These are phyloP conservation scores for Bicyclus anynana DNA, from an alignment of 1,140 invertebrate species.

Conservation along the genomic window DNA sequence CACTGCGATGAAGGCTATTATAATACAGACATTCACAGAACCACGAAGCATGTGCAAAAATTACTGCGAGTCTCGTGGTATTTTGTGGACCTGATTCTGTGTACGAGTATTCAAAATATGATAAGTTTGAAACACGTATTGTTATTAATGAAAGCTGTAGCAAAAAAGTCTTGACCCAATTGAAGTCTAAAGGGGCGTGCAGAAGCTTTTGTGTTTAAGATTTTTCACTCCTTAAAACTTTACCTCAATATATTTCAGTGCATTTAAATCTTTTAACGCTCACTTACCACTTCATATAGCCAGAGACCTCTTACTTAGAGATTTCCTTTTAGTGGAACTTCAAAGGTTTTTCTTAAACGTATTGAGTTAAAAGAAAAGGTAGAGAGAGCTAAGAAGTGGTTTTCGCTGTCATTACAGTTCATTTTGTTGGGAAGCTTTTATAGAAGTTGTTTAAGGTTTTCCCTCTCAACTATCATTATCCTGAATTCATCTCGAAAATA, in stretches of 20 bases:
- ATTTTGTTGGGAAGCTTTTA: slow-evolving; percentile 57
- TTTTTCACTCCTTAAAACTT: slow-evolving; percentile 5
- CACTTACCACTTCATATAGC: slow-evolving; percentile 20
- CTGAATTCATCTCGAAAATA: slow-evolving; percentile 39
- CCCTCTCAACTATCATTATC: slow-evolving; percentile 55
- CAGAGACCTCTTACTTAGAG: slow-evolving; percentile 19
- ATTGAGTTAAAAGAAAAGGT: slow-evolving; percentile 46
- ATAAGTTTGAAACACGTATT: too few species aligned
- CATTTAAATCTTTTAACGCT: slow-evolving; percentile 14
- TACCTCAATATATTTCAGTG: slow-evolving; percentile 3
- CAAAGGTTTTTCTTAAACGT: slow-evolving; percentile 23
- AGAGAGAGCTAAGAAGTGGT: slow-evolving; percentile 45
- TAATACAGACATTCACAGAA: too few species aligned
- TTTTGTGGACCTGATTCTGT: too few species aligned
- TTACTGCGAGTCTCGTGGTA: too few species aligned
- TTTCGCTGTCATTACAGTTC: slow-evolving; percentile 58
- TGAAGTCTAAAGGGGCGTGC: background rate
- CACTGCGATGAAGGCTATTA: too few species aligned
- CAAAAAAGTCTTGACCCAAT: background rate
- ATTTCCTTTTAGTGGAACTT: slow-evolving; percentile 35
- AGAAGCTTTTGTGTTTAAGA: background rate
- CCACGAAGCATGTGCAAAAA: too few species aligned
- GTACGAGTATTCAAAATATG: too few species aligned
- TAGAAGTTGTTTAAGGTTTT: slow-evolving; percentile 35
- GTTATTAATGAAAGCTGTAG: too few species aligned